Base-by-base conservation (phyloP, 2,888 invertebrate genomes). In the Acleris laterana region DNA sequence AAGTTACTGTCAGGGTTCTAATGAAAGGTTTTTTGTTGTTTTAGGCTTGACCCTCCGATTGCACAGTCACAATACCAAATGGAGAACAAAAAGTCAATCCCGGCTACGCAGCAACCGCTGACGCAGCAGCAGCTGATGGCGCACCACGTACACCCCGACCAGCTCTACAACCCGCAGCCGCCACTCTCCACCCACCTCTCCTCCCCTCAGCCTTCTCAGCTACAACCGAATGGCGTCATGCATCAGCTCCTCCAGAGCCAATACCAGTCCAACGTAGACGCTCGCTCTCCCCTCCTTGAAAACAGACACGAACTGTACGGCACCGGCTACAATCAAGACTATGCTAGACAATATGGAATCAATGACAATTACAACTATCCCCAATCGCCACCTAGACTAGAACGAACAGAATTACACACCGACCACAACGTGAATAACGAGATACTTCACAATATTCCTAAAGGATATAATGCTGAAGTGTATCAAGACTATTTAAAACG, bases 31-130 rank as follows among this genome's bases (percentile, higher is more conserved):
- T 67, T 3, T 38, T 38, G 13, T 89, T 88, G 84, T 92, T 93
- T 57, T 90, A 96, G 96, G 96, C 94, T 96, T 91, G 96, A 96
- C 83, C 95, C 95, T 81, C 95, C 96, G 74, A 94, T 94, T 81
- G 93, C 95, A 72, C 95, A 94, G 82, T 90, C 87, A 69, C 85
- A 90, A 86, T 87, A 93, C 89, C 83, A 93, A 83, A 95, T 95
- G 95, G 95, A 96, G 87, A 94, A 94, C 83, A 95, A 95, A 85
- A 94, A 94, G 77, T 75, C 85, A 68, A 80, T 84, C 42, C 93
- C 93, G 52, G 90, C 93, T 19, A 92, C 94, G 55, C 94, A 94
- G 70, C 94, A 94, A 81, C 94, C 94, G 51, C 88, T 93, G 22
- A 89, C 88, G 1, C 91, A 92, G 63, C 90, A 89, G 70, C 92